Evolutionary conservation across 2,797 vertebrate genomes (phyloP).

Genomic region (Xerus rutilus): DNA sequence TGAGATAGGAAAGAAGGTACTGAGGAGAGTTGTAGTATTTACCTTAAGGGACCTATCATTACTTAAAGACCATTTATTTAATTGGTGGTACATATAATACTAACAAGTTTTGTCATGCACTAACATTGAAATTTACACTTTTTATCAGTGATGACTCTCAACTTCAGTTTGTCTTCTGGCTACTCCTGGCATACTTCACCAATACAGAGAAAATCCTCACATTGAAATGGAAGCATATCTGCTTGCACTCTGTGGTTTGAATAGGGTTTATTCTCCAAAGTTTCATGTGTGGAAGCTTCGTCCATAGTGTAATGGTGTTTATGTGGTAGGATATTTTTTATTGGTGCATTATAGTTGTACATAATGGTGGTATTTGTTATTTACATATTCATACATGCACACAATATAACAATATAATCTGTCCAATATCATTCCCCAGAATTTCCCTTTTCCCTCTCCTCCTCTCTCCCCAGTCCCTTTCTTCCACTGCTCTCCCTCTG

Average conservation of each 20-base stretch:
- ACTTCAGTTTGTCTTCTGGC: not conserved
- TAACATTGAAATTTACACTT: not conserved
- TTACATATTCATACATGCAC: no score
- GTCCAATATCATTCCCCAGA: no score
- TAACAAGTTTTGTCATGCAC: conserved; percentile 26
- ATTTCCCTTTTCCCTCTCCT: no score
- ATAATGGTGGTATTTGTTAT: no score
- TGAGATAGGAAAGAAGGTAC: not conserved
- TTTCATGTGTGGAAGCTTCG: not conserved
- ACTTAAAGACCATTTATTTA: not conserved
- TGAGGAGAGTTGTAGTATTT: not conserved
- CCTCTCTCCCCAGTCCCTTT: no score
- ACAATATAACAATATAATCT: no score
- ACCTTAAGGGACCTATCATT: not conserved
- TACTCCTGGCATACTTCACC: not conserved
- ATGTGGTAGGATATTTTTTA: no score
- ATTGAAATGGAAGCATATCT: conserved; percentile 34
- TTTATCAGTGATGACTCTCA: not conserved
- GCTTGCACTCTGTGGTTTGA: not conserved
- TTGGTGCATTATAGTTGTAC: no score
- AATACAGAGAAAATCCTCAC: conserved; percentile 6
- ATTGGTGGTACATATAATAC: not conserved
- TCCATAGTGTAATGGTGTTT: not conserved
- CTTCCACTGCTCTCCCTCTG: no score
- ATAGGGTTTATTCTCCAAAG: not conserved